phyloP scores from a whole-genome alignment of 30 jellyfish, hydroid and myxozoan species.

The Hydractinia symbiolongicarpus region DNA sequence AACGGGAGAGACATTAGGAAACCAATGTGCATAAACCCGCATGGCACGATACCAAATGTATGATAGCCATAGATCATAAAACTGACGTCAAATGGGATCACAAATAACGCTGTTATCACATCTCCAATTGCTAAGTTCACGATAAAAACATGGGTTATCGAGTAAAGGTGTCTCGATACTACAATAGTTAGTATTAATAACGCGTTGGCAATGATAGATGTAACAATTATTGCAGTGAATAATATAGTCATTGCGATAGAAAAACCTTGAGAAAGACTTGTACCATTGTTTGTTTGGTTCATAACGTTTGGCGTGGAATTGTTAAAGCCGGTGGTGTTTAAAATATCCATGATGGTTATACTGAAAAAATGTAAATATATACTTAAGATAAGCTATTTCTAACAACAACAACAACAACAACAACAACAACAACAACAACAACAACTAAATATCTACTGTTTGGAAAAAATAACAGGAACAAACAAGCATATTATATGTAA shows the following conservation, averaged over 20 bases:
- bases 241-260: conserved; percentile 14
- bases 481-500: too few species aligned
- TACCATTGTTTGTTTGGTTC: background rate
- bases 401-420: too few species aligned
- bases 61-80: conserved; percentile 33
- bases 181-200: conserved; percentile 44
- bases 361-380: too few species aligned
- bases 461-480: too few species aligned
- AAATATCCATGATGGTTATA: background rate
- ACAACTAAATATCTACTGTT: too few species aligned
- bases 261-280: background rate
- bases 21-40: conserved; percentile 56
- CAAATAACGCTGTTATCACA: conserved; percentile 46
- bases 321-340: background rate
- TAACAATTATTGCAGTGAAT: conserved; percentile 31
- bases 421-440: too few species aligned
- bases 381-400: too few species aligned
- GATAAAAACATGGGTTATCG: conserved; percentile 67
- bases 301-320: background rate
- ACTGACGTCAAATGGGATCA: conserved; percentile 68
- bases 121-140: conserved; percentile 75
- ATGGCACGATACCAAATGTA: conserved; percentile 26
- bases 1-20: conserved; percentile 83
- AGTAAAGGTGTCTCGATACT: conserved; percentile 45
- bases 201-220: conserved; percentile 47